These are phyloP conservation scores for Acrocephalus scirpaceus DNA, from an alignment of 2,797 vertebrate species.

Conservation along the genomic window DNA sequence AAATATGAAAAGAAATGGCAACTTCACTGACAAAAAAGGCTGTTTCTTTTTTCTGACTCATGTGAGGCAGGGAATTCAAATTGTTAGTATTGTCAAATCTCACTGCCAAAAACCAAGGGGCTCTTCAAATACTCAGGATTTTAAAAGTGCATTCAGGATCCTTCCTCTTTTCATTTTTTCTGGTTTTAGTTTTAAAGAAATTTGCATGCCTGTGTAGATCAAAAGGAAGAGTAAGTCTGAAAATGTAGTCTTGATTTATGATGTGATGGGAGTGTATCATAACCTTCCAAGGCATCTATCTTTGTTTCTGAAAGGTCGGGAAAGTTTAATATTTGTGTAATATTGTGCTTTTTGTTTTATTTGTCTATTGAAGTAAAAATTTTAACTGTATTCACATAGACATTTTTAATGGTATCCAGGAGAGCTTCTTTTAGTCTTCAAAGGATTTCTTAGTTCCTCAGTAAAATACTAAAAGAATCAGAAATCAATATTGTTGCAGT, in stretches of 20 bases:
- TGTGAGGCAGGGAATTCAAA: neutral
- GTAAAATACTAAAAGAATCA: neutral
- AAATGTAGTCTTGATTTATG: neutral
- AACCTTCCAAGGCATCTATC: neutral
- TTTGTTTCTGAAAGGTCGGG: neutral
- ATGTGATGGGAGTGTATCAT: neutral
- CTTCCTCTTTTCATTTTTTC: neutral
- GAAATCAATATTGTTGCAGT: neutral
- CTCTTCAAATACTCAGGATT: neutral
- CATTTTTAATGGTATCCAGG: neutral
- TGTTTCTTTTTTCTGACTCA: neutral
- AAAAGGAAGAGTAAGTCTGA: neutral
- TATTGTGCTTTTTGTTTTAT: neutral
- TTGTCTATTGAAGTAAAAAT: neutral
- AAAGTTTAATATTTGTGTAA: neutral
- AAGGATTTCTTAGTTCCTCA: neutral
- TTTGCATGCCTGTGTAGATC: neutral
- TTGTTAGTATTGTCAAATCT: neutral
- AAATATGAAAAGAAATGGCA: neutral
- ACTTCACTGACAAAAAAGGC: neutral
- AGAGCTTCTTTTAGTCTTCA: neutral
- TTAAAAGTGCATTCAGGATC: neutral
- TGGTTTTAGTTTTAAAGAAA: neutral
- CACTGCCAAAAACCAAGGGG: neutral
- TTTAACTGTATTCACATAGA: neutral